phyloP scores from a whole-genome alignment of 2,888 invertebrate species.

The Drosophila macrospina region DNA sequence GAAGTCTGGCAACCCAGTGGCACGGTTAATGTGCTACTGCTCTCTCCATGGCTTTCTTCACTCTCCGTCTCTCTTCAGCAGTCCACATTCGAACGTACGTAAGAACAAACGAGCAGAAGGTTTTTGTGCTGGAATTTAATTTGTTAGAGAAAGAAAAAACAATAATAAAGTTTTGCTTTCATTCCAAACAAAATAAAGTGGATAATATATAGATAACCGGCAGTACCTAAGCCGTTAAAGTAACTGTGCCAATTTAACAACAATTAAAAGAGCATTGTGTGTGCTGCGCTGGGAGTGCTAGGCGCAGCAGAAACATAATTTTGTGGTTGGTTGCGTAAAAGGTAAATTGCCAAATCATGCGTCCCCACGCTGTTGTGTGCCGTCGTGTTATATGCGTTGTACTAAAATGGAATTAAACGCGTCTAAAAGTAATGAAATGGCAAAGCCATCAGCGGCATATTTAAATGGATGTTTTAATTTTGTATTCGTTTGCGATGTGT shows the following conservation, averaged over 20 bases:
- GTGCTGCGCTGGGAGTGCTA: slow-evolving; percentile 57
- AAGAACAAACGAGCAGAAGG: slow-evolving; percentile 65
- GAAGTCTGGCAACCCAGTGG: slow-evolving; percentile 37
- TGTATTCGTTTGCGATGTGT: slow-evolving; percentile 51
- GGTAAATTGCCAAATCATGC: slow-evolving; percentile 57
- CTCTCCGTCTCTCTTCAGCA: slow-evolving; percentile 70
- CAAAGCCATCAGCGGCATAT: slow-evolving; percentile 19
- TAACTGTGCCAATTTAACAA: slow-evolving; percentile 25
- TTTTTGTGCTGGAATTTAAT: slow-evolving; percentile 78
- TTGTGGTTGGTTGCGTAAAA: slow-evolving; percentile 75
- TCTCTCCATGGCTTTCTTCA: slow-evolving; percentile 61
- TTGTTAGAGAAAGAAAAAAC: slow-evolving; percentile 83
- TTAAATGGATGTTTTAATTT: slow-evolving; percentile 43
- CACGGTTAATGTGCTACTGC: slow-evolving; percentile 56
- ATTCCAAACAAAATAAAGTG: slow-evolving; percentile 69
- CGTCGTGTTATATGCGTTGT: not conserved
- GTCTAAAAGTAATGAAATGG: slow-evolving; percentile 1
- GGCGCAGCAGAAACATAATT: slow-evolving; percentile 46
- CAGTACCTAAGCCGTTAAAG: slow-evolving; percentile 17
- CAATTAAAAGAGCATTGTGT: slow-evolving; percentile 27
- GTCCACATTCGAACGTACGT: slow-evolving; percentile 65
- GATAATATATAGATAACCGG: slow-evolving; percentile 40
- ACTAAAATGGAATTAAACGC: not conserved
- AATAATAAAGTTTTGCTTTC: slow-evolving; percentile 79
- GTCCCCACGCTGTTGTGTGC: not conserved